A percentile compares a stretch with the other conserved stretches of the same genome.
Evolutionary conservation across 1,140 invertebrate species (phyloP).

Genomic region (Himalopsyche phryganea): DNA sequence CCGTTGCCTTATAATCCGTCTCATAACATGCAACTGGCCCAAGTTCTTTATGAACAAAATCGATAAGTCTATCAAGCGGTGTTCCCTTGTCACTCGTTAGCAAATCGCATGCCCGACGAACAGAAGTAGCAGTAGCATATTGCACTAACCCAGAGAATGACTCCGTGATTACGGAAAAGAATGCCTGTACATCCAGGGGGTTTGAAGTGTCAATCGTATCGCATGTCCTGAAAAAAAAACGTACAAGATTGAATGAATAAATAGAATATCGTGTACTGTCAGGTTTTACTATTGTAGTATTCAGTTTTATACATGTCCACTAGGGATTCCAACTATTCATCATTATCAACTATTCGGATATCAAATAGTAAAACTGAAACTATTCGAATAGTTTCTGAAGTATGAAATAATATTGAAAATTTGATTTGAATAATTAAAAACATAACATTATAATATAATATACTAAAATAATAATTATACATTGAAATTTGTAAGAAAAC

Average conservation of each 20-base stretch:
- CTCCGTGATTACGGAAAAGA: constrained; percentile 45
- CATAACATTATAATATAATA: too few species aligned
- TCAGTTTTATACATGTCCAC: too few species aligned
- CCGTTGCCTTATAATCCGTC: constrained; percentile 34
- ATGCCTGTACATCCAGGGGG: constrained; percentile 40
- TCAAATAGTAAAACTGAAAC: too few species aligned
- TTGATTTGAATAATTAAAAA: too few species aligned
- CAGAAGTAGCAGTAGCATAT: constrained; percentile 37
- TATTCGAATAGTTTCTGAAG: too few species aligned
- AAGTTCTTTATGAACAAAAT: constrained; percentile 36
- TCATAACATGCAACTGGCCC: constrained; percentile 35
- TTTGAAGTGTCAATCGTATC: constrained; percentile 38
- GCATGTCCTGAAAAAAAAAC: constrained; percentile 39
- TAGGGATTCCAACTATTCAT: too few species aligned
- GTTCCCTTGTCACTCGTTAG: constrained; percentile 41
- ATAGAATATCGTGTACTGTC: too few species aligned
- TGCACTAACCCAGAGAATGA: constrained; percentile 44
- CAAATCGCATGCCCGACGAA: constrained; percentile 39
- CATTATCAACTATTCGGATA: too few species aligned
- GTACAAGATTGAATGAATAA: background rate
- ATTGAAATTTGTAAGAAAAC: too few species aligned
- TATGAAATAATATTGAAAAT: too few species aligned
- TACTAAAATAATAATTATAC: too few species aligned
- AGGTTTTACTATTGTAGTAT: too few species aligned
- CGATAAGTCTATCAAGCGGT: constrained; percentile 43